These are phyloP conservation scores for Prionchulus punctatus DNA, from an alignment of 2,888 invertebrate species.

Conservation along the genomic window DNA sequence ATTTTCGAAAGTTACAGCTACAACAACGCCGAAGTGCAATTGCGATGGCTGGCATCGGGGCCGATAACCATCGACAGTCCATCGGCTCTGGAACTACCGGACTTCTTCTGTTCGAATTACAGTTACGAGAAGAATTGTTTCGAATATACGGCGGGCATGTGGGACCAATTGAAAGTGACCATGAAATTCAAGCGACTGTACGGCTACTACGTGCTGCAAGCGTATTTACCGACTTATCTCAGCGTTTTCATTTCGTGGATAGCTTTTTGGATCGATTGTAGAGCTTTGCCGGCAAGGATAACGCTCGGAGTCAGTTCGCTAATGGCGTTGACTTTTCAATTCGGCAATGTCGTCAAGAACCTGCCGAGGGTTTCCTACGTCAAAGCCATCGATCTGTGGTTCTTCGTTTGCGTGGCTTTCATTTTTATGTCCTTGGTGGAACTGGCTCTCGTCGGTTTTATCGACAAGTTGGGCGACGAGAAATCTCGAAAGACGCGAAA, in stretches of 20 bases:
- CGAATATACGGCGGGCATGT: constrained; percentile 30
- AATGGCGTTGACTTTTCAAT: constrained; percentile 25
- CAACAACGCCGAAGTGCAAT: constrained; percentile 24
- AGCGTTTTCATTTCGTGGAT: constrained; percentile 32
- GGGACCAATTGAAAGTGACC: constrained; percentile 24
- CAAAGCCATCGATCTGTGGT: too few species aligned
- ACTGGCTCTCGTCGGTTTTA: too few species aligned
- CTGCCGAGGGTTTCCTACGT: too few species aligned
- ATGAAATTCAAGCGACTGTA: constrained; percentile 20
- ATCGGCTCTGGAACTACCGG: too few species aligned
- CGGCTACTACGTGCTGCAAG: constrained; percentile 29
- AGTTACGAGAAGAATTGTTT: too few species aligned
- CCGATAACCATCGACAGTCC: not conserved
- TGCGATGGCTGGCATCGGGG: too few species aligned
- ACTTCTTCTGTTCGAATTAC: too few species aligned
- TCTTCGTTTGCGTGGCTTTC: too few species aligned
- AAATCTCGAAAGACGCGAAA: too few species aligned
- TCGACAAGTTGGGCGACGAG: too few species aligned
- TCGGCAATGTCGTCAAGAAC: not conserved
- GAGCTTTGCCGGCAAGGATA: constrained; percentile 28
- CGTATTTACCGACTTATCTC: constrained; percentile 30
- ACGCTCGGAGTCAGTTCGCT: constrained; percentile 26
- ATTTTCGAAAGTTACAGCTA: constrained; percentile 30
- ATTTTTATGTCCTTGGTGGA: too few species aligned
- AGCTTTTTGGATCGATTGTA: constrained; percentile 31